Conservation (phyloP, 2,113 vertebrate species). For the Peucedramus taeniatus region DNA sequence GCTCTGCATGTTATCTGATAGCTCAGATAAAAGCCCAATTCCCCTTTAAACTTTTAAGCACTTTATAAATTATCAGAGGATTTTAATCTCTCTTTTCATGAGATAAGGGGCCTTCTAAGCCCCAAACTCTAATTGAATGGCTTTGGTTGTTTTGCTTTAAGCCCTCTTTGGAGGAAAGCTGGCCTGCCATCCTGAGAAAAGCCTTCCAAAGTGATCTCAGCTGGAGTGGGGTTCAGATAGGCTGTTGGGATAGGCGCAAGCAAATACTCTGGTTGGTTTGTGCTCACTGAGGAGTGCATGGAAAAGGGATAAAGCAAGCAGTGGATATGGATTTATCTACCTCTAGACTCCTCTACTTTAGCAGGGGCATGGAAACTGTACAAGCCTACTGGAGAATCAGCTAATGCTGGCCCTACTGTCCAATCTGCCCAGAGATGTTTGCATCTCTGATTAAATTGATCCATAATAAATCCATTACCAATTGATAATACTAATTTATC, state of each 20-base stretch:
- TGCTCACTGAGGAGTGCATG: not conserved
- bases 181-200: not conserved
- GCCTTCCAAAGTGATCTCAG: not conserved
- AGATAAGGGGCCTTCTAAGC: conserved; percentile 60
- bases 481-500: not conserved
- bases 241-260: not conserved
- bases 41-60: conserved; percentile 56
- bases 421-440: not conserved
- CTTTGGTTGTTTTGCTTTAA: conserved; percentile 46
- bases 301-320: not conserved
- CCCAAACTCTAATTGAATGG: conserved; percentile 53
- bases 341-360: not conserved
- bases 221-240: not conserved
- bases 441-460: not conserved
- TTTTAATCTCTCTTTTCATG: conserved; percentile 59
- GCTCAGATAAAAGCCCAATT: conserved; percentile 53
- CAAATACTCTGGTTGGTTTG: not conserved
- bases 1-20: conserved; percentile 32
- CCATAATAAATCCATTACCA: no score
- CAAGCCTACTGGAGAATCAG: not conserved
- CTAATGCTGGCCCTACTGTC: not conserved
- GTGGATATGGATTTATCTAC: not conserved
- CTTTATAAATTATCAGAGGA: conserved; percentile 61
- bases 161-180: conserved; percentile 1
- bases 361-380: not conserved